Percentiles rank a stretch among this genome's conserved stretches.
phyloP scores from a whole-genome alignment of 2,888 invertebrate genomes.

The Sesia bembeciformis region DNA sequence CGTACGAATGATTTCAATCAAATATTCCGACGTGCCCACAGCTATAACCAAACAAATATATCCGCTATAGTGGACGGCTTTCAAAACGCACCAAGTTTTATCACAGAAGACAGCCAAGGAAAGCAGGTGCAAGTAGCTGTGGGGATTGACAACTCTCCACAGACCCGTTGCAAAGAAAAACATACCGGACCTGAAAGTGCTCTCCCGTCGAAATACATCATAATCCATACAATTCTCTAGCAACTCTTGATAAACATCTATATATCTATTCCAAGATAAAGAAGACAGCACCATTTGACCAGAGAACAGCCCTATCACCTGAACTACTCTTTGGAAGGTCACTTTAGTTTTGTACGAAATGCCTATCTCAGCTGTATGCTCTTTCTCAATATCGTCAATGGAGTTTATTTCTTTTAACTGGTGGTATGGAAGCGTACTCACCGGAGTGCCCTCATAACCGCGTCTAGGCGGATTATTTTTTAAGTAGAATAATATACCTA shows the following conservation, averaged over 20 bases:
- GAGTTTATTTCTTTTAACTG: conserved; percentile 59
- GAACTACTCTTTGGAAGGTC: conserved; percentile 77
- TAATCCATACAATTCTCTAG: conserved; percentile 77
- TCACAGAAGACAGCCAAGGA: conserved; percentile 87
- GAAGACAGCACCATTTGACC: conserved; percentile 84
- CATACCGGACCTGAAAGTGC: conserved; percentile 79
- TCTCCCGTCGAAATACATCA: conserved; percentile 64
- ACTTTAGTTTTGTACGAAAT: conserved; percentile 80
- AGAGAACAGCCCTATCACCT: conserved; percentile 78
- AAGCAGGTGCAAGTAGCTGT: conserved; percentile 82
- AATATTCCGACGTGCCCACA: conserved; percentile 82
- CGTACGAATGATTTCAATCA: conserved; percentile 44
- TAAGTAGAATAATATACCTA: conserved; percentile 80
- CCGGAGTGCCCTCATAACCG: conserved; percentile 78
- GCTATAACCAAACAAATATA: conserved; percentile 80
- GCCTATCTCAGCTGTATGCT: conserved; percentile 58
- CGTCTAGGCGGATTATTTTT: conserved; percentile 82
- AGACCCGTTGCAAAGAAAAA: conserved; percentile 83
- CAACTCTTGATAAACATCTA: conserved; percentile 84
- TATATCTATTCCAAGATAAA: conserved; percentile 88
- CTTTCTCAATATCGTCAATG: conserved; percentile 60
- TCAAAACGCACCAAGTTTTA: conserved; percentile 85
- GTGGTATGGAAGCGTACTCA: conserved; percentile 72
- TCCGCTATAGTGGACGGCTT: conserved; percentile 80
- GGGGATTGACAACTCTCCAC: conserved; percentile 87